Evolutionary conservation across 2,888 invertebrate genomes (phyloP), one percentile per base, ranked within the genome.

Genomic region (Cerastis leucographa): DNA sequence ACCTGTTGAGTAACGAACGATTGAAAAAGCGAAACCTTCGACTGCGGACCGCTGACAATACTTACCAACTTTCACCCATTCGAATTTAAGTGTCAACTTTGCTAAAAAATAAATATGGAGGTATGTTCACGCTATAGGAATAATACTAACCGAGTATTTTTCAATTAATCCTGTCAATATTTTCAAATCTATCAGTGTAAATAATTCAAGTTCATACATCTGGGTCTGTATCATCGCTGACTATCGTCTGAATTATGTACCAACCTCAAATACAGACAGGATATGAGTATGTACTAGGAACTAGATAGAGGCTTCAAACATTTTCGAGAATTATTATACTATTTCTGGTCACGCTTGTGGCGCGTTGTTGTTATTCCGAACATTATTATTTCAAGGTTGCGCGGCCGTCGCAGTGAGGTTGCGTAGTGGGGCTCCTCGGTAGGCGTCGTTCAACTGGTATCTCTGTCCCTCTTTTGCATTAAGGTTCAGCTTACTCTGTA

Each of bases 381-480:
- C 96, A 96, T 96, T 96, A 96, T 96, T 96, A 96, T 96, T 96
- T 96, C 96, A 96, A 96, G 96, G 96, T 96, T 96, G 96, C 94
- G 93, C 94, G 95, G 95, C 94, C 95, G 96, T 94, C 96, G 95
- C 96, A 94, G 94, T 95, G 95, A 96, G 94, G 95, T 96, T 96
- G 95, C 96, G 95, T 94, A 95, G 96, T 95, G 96, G 96, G 96
- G 96, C 96, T 96, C 96, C 95, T 94, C 96, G 95, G 94, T 95
- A 95, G 96, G 95, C 96, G 96, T 94, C 94, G 94, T 93, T 94
- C 93, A 90, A 93, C 93, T 94, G 91, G 92, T 96, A 95, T 95
- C 92, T 94, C 95, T 91, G 95, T 96, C 96, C 93, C 95, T 94
- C 93, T 95, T 94, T 94, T 94, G 93, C 95, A 93, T 94, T 93